phyloP scores from a whole-genome alignment of 2,113 vertebrate genomes.

The Coturnix japonica region DNA sequence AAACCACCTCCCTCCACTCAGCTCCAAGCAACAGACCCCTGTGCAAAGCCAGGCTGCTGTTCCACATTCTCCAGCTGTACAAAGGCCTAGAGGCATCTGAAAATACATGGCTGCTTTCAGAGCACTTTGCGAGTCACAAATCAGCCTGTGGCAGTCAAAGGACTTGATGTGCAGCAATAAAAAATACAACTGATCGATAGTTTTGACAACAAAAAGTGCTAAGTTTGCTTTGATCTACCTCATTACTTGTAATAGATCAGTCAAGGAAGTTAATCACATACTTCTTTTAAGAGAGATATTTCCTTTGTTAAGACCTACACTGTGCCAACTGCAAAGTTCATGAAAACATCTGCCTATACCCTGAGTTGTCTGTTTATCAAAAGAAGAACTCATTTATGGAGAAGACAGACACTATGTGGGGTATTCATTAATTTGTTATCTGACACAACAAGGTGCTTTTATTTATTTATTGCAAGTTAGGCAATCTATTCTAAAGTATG shows the following conservation, averaged over 20 bases:
- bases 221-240: background rate
- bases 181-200: background rate
- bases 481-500: background rate
- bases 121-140: background rate
- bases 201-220: background rate
- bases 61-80: background rate
- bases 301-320: background rate
- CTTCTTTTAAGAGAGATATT: background rate
- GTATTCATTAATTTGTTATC: background rate
- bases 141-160: background rate
- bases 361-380: background rate
- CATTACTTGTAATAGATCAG: background rate
- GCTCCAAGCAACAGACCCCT: background rate
- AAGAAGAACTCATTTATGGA: background rate
- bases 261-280: background rate
- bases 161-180: background rate
- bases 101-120: background rate
- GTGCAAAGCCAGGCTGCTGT: background rate
- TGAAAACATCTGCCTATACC: background rate
- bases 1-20: background rate
- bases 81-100: background rate
- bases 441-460: background rate
- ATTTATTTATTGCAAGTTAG: background rate
- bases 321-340: fast-evolving
- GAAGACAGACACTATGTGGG: background rate